Evolutionary conservation across 2,797 vertebrate genomes (phyloP).

Genomic region (Caiman crocodilus): DNA sequence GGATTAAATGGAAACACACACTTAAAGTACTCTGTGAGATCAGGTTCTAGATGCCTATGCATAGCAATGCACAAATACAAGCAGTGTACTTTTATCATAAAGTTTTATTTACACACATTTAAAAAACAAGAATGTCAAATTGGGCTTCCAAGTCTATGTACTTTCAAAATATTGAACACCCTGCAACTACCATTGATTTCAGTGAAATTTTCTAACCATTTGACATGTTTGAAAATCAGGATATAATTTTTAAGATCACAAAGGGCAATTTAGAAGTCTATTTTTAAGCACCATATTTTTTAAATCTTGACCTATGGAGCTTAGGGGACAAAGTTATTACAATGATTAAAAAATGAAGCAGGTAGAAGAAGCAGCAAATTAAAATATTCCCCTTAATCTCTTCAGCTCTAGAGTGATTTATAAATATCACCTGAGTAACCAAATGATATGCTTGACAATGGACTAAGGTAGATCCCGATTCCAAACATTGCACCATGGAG

Average conservation of each 20-base stretch:
- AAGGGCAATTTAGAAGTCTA: background rate
- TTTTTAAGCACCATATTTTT: background rate
- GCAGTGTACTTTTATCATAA: background rate
- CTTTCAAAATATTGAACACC: background rate
- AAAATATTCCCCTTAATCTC: background rate
- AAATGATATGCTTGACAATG: conserved; percentile 94
- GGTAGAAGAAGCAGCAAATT: background rate
- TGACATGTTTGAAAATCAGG: background rate
- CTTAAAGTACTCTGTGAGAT: background rate
- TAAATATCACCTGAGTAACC: conserved; percentile 90
- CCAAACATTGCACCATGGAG: conserved; percentile 94
- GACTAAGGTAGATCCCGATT: conserved; percentile 93
- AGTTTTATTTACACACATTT: background rate
- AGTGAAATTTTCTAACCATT: background rate
- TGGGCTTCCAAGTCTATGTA: background rate
- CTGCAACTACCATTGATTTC: background rate
- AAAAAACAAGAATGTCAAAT: background rate
- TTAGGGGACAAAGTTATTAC: background rate
- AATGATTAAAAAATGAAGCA: background rate
- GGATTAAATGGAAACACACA: background rate
- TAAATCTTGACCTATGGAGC: accelerated
- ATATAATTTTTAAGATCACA: background rate
- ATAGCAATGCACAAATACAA: background rate
- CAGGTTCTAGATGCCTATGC: background rate
- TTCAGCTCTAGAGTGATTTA: conserved; percentile 40